Conservation (phyloP, 2,797 vertebrate genomes). For the Pipistrellus pipistrellus region DNA sequence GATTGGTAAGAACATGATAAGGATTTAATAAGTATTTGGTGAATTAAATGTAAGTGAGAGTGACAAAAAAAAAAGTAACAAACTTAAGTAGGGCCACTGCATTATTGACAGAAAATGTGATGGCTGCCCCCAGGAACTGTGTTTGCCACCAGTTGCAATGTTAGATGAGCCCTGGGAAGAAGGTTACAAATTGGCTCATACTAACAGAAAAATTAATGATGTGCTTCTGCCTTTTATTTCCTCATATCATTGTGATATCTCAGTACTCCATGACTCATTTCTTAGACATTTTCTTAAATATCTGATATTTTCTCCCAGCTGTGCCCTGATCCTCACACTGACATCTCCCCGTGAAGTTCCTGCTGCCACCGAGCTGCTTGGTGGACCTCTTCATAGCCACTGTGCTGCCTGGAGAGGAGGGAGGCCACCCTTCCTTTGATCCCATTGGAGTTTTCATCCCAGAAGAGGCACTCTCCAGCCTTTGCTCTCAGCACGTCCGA, state of each 20-base stretch:
- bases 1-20: background rate
- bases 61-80: background rate
- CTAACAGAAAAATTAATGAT: background rate
- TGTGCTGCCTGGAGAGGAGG: background rate
- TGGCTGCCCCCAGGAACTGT: background rate
- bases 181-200: background rate
- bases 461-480: background rate
- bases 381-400: background rate
- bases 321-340: too few species aligned
- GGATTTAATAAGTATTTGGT: background rate
- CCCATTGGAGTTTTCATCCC: background rate
- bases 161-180: background rate
- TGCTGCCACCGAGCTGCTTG: background rate
- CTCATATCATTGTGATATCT: background rate
- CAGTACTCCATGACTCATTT: background rate
- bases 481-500: background rate
- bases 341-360: background rate
- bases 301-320: background rate
- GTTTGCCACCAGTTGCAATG: background rate
- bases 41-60: background rate
- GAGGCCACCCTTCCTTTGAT: background rate
- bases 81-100: background rate
- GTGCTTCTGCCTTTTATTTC: background rate
- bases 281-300: background rate
- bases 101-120: background rate